Percentiles rank a stretch among this genome's conserved stretches.
Evolutionary conservation across 2,797 vertebrate species (phyloP).

Genomic region (Sciaenops ocellatus): DNA sequence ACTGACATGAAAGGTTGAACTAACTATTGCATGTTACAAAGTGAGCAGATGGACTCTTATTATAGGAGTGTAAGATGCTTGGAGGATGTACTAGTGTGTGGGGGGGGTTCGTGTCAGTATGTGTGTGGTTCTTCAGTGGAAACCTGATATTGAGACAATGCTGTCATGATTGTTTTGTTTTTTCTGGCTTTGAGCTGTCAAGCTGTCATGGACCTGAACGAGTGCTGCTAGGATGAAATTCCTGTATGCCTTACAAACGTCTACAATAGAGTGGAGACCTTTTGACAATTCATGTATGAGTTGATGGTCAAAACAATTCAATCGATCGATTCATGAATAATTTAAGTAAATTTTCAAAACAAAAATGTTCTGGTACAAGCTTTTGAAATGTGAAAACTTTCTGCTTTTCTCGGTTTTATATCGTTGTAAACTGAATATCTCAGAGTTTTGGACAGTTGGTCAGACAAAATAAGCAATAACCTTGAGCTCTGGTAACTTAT

Average conservation of each 20-base stretch:
- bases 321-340: background rate
- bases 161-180: conserved; percentile 16
- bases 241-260: background rate
- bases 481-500: background rate
- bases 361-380: background rate
- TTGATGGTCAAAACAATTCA: background rate
- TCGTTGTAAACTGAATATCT: background rate
- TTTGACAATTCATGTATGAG: background rate
- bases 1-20: conserved; percentile 36
- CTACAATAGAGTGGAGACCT: background rate
- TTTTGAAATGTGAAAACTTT: background rate
- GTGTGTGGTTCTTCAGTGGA: conserved; percentile 15
- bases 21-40: background rate
- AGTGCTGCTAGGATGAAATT: conserved; percentile 3
- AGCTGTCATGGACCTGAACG: conserved; percentile 26
- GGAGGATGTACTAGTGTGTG: background rate
- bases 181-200: conserved; percentile 3
- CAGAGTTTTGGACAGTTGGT: background rate
- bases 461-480: background rate
- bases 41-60: conserved; percentile 5
- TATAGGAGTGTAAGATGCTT: background rate
- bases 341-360: no score
- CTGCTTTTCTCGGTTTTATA: background rate
- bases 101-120: conserved; percentile 4
- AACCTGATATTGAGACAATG: conserved; percentile 35